phyloP scores from a whole-genome alignment of 2,797 vertebrate species.

The Natrix natrix region DNA sequence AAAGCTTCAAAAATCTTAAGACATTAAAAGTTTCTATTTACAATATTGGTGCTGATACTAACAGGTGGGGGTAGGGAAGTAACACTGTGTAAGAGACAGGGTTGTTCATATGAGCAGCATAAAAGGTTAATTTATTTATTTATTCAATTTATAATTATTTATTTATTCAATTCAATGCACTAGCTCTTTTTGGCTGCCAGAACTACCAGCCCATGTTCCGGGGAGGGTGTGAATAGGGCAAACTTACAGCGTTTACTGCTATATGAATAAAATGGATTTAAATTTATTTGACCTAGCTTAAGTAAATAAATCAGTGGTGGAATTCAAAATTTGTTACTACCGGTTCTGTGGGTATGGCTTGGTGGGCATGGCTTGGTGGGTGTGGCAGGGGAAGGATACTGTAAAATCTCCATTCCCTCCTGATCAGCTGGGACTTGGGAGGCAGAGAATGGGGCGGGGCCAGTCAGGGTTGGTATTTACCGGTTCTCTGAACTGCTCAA shows the following conservation, averaged over 20 bases:
- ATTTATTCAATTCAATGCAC: too few species aligned
- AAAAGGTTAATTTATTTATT: too few species aligned
- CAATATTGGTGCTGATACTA: not conserved
- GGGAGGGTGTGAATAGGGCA: not conserved
- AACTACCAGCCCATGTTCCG: not conserved
- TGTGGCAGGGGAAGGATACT: too few species aligned
- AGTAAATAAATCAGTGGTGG: not conserved
- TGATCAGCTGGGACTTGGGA: too few species aligned
- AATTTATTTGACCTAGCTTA: not conserved
- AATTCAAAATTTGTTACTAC: too few species aligned
- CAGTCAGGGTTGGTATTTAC: too few species aligned
- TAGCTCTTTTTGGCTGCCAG: not conserved
- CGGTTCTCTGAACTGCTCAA: too few species aligned
- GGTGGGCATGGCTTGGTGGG: too few species aligned
- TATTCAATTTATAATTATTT: too few species aligned
- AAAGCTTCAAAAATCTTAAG: not conserved
- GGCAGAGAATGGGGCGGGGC: too few species aligned
- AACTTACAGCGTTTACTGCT: not conserved
- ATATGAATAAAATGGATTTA: not conserved
- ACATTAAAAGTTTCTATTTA: not conserved
- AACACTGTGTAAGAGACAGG: not conserved
- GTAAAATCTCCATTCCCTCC: too few species aligned
- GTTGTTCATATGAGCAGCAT: not conserved
- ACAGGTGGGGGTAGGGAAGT: not conserved
- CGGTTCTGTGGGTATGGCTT: too few species aligned